These are phyloP conservation scores for Psophia crepitans DNA, from an alignment of 2,113 vertebrate species.

Conservation along the genomic window DNA sequence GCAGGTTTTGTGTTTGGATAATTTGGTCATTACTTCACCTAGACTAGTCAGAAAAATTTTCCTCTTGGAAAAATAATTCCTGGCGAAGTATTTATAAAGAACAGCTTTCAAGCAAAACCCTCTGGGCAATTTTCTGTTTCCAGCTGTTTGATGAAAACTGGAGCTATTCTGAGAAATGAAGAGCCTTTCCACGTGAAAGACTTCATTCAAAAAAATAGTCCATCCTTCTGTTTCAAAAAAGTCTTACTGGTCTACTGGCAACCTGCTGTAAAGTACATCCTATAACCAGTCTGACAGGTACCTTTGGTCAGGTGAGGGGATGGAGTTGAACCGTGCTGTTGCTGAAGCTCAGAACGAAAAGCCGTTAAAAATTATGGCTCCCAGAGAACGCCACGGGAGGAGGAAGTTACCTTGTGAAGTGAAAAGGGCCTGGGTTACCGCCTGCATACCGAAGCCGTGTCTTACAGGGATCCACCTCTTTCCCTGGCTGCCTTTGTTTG, in stretches of 20 bases:
- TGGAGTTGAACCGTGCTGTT: not conserved
- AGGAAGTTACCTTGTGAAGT: not conserved
- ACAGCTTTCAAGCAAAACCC: not conserved
- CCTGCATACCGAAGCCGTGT: rapidly evolving
- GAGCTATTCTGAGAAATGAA: not conserved
- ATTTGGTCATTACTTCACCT: not conserved
- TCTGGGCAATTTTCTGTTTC: not conserved
- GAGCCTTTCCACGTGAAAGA: not conserved
- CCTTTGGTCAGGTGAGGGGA: not conserved
- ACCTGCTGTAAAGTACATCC: not conserved
- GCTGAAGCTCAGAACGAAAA: too few relatives aligned
- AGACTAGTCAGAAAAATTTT: not conserved
- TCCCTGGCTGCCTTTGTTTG: not conserved
- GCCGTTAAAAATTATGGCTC: not conserved
- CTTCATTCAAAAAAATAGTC: not conserved
- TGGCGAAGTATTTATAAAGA: not conserved
- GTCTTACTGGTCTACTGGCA: not conserved
- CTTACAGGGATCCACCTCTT: not conserved
- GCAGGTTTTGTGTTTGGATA: not conserved
- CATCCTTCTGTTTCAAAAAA: not conserved
- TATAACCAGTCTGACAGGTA: rapidly evolving
- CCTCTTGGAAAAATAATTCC: not conserved
- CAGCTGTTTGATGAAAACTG: not conserved
- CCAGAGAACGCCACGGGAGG: not conserved
- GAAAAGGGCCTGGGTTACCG: not conserved